Evolutionary conservation across 2,888 invertebrate species (phyloP), one percentile per base, ranked within the genome.

Genomic region (Torymus texanus): DNA sequence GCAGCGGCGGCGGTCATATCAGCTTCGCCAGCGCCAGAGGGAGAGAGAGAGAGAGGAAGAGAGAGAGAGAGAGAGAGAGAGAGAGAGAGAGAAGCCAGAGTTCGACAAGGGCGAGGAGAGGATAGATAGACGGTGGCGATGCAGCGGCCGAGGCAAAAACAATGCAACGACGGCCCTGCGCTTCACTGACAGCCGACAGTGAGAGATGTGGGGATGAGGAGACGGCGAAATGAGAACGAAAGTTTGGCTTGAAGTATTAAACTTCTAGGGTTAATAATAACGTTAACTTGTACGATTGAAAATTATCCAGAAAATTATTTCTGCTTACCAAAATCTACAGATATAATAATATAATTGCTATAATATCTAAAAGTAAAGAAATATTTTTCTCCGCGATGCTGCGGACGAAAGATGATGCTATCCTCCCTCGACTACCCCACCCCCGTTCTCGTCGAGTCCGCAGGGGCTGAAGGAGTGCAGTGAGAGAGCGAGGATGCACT

Each of bases 401-500:
- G 13, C 50, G 55, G 53, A 21, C 79, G 56, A 41, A 80, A 68
- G 79, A 80, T 21, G 73, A 70, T 80, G 76, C 68, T 11, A 11
- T 2, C 50, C 73, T 56, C 62, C 12, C 67, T 53, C 71, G 41
- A 21, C 58, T 68, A 21, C 50, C 29, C 16, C 72, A 24, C 2
- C 59, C 24, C 2, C 62, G 24, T 59, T 51, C 51, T 56, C n/a
- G 29, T 68, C 2, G 13, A 50, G 59, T 67, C 61, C 14, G 13
- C 16, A 55, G 74, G 74, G 73, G 74, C 58, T 75, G 77, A 72
- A 74, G 67, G 74, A 70, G 73, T 41, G 41, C 72, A 61, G 58
- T 13, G 16, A 12, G 68, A 80, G 82, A 80, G 82, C 80, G 82
- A 83, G 84, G 84, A 84, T 84, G 84, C 84, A 84, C 84, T 82